Evolutionary conservation across 2,888 invertebrate genomes (phyloP).

Genomic region (Uloborus plumipes): DNA sequence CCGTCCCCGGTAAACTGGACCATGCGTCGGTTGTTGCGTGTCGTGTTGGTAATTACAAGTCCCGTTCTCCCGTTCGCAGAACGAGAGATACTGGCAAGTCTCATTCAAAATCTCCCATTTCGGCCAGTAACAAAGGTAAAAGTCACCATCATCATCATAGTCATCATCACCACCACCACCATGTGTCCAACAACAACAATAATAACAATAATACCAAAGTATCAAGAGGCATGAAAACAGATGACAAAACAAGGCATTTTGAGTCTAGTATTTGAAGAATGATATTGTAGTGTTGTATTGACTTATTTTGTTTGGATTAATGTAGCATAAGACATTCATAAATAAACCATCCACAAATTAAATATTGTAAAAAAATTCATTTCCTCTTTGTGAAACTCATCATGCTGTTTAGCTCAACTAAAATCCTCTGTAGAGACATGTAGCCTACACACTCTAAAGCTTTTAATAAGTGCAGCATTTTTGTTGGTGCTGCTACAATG

Average conservation of each 20-base stretch:
- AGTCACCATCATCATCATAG: slow-evolving; percentile 20
- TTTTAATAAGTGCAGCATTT: too few species aligned
- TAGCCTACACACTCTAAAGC: too few species aligned
- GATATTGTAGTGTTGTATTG: neutral
- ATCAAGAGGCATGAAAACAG: slow-evolving; percentile 49
- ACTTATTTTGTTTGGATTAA: slow-evolving; percentile 4
- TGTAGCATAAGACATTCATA: too few species aligned
- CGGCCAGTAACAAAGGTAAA: slow-evolving; percentile 28
- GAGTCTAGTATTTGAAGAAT: slow-evolving; percentile 51
- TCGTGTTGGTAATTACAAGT: slow-evolving; percentile 76
- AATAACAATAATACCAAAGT: slow-evolving; percentile 38
- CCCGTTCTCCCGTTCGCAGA: slow-evolving; percentile 38
- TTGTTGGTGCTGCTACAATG: too few species aligned
- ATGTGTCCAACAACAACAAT: slow-evolving; percentile 31
- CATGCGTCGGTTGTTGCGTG: slow-evolving; percentile 90
- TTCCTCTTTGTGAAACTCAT: neutral
- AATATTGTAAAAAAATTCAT: slow-evolving; percentile 15
- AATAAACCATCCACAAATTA: slow-evolving; percentile 24
- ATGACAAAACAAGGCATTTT: slow-evolving; percentile 34
- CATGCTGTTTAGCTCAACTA: too few species aligned
- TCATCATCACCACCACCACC: slow-evolving; percentile 45
- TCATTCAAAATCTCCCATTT: slow-evolving; percentile 48
- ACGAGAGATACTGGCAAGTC: slow-evolving; percentile 40
- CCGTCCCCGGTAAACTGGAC: slow-evolving; percentile 89
- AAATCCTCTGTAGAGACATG: too few species aligned